Evolutionary conservation across 2,797 vertebrate species (phyloP).

Genomic region (Rhyacichthys aspro): DNA sequence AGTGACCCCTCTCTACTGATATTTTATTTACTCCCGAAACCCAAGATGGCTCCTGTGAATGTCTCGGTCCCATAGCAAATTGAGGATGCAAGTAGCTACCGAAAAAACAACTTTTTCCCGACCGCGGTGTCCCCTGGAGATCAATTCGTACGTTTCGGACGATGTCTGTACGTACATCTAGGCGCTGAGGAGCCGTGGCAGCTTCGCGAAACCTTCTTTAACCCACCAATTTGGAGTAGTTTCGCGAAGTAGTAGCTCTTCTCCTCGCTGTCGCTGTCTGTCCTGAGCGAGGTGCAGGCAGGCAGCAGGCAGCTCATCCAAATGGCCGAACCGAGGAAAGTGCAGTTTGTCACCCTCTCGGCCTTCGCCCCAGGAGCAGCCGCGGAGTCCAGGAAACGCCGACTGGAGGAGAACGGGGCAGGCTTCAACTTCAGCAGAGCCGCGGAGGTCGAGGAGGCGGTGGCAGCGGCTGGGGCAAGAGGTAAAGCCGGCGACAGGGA

Average conservation of each 20-base stretch:
- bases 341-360: slow-evolving; percentile 94
- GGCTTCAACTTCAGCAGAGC: slow-evolving; percentile 75
- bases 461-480: slow-evolving; percentile 74
- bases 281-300: slow-evolving; percentile 78
- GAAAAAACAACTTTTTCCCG: slow-evolving; percentile 79
- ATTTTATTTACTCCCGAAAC: slow-evolving; percentile 87
- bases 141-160: slow-evolving; percentile 68
- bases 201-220: slow-evolving; percentile 66
- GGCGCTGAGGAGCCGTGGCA: slow-evolving; percentile 67
- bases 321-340: slow-evolving; percentile 97
- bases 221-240: slow-evolving; percentile 77
- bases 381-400: slow-evolving; percentile 86
- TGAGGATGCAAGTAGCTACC: slow-evolving; percentile 79
- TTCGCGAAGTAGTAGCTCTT: slow-evolving; percentile 82
- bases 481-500: slow-evolving; percentile 77
- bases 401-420: slow-evolving; percentile 81
- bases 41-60: slow-evolving; percentile 85
- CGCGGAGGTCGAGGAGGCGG: slow-evolving; percentile 75
- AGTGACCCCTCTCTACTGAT: slow-evolving; percentile 78
- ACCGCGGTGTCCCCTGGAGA: slow-evolving; percentile 73
- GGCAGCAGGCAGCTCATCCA: slow-evolving; percentile 79
- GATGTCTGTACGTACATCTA: slow-evolving; percentile 64
- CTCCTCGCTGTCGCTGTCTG: slow-evolving; percentile 74
- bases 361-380: slow-evolving; percentile 79
- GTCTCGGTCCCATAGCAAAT: slow-evolving; percentile 79